These are phyloP conservation scores for Cephalopterus ornatus DNA, from an alignment of 2,113 vertebrate genomes.

Conservation along the genomic window DNA sequence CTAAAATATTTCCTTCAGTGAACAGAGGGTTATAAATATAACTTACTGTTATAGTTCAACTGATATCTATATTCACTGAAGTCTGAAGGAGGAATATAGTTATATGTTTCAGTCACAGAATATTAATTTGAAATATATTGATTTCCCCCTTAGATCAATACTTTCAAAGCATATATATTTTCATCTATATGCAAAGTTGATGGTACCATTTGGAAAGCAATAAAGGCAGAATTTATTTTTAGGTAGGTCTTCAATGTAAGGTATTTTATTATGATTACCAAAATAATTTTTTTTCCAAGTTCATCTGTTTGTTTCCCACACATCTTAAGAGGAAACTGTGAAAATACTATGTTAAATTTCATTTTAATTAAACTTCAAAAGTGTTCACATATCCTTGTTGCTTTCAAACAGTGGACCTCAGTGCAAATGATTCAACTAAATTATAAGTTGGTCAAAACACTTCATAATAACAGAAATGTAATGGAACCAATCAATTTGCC, in stretches of 20 bases:
- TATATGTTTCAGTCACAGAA: neutral
- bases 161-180: neutral
- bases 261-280: neutral
- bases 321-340: neutral
- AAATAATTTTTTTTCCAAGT: neutral
- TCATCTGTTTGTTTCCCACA: neutral
- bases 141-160: slow-evolving; percentile 1
- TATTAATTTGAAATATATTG: slow-evolving; percentile 1
- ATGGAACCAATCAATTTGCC: neutral
- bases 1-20: neutral
- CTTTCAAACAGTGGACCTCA: neutral
- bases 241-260: neutral
- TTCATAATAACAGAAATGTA: neutral
- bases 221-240: neutral
- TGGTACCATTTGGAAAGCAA: slow-evolving; percentile 2
- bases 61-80: neutral
- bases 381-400: neutral
- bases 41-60: neutral
- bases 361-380: slow-evolving; percentile 33
- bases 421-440: neutral
- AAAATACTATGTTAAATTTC: neutral
- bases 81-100: neutral
- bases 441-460: neutral
- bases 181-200: slow-evolving; percentile 47
- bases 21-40: neutral